These are phyloP conservation scores for Acleris laterana DNA, from an alignment of 2,888 invertebrate species.

Conservation along the genomic window DNA sequence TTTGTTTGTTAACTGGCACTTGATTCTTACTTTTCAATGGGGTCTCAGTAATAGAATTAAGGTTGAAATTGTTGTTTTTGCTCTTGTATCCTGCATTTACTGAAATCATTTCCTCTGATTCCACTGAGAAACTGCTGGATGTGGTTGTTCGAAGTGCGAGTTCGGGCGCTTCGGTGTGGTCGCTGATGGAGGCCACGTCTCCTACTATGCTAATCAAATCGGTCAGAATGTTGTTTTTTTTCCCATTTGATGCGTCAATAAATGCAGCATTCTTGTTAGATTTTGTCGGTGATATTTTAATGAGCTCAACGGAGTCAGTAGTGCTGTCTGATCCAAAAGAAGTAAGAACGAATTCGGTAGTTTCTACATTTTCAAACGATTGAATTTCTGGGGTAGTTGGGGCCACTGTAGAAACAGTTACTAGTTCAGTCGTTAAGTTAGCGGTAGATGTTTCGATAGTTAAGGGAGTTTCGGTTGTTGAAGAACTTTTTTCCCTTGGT, in stretches of 20 bases:
- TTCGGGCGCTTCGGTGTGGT: slow-evolving; percentile 60
- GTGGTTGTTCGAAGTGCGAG: slow-evolving; percentile 43
- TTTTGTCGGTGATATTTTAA: slow-evolving; percentile 62
- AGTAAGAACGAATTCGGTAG: slow-evolving; percentile 69
- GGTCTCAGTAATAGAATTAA: slow-evolving; percentile 75
- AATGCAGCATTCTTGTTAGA: slow-evolving; percentile 62
- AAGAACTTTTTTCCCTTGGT: slow-evolving; percentile 54
- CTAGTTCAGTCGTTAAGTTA: slow-evolving; percentile 54
- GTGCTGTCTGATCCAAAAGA: slow-evolving; percentile 68
- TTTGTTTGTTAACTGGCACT: slow-evolving; percentile 56
- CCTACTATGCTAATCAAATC: slow-evolving; percentile 76
- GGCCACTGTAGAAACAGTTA: slow-evolving; percentile 53
- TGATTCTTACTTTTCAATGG: slow-evolving; percentile 65
- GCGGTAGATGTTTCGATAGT: slow-evolving; percentile 47
- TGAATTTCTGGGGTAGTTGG: slow-evolving; percentile 50
- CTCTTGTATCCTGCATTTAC: slow-evolving; percentile 77
- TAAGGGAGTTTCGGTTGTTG: slow-evolving; percentile 54
- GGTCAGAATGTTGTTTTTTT: slow-evolving; percentile 61
- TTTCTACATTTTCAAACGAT: slow-evolving; percentile 65
- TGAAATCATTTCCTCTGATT: slow-evolving; percentile 76
- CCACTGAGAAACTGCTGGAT: slow-evolving; percentile 57
- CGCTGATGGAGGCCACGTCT: slow-evolving; percentile 76
- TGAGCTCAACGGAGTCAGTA: slow-evolving; percentile 69
- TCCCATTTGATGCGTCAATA: slow-evolving; percentile 57
- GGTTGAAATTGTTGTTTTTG: slow-evolving; percentile 74